Percentiles rank a stretch among this genome's conserved stretches.
phyloP scores from a whole-genome alignment of 2,113 vertebrate genomes.

The Panthera tigris region DNA sequence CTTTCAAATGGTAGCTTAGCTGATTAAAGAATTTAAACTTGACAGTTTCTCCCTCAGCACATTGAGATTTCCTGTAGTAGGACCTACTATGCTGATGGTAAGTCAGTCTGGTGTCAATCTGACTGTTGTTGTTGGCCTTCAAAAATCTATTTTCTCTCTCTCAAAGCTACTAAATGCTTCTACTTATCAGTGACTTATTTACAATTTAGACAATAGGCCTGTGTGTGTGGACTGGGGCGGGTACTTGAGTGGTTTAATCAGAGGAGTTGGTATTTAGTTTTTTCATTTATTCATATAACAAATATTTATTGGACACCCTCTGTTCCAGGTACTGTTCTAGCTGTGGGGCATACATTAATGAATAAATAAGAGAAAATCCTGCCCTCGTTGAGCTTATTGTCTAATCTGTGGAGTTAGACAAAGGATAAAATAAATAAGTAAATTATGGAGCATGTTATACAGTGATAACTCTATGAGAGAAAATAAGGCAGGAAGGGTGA shows the following conservation, averaged over 20 bases:
- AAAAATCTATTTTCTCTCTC: background rate
- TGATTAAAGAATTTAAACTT: conserved; percentile 18
- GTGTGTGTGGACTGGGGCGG: background rate
- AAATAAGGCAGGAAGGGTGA: background rate
- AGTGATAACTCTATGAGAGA: background rate
- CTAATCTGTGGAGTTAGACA: background rate
- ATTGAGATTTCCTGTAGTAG: background rate
- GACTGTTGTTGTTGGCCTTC: background rate
- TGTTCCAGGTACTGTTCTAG: background rate
- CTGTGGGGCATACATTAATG: background rate
- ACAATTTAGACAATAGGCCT: background rate
- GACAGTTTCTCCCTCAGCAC: background rate
- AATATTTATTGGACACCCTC: background rate
- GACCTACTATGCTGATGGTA: background rate
- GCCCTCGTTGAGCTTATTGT: background rate
- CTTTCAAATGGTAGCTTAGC: background rate
- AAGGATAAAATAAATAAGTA: background rate
- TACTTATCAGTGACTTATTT: background rate
- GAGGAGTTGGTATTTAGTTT: background rate
- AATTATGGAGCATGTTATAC: background rate
- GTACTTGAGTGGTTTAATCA: background rate
- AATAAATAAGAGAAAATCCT: background rate
- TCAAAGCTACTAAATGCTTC: background rate
- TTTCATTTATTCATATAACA: background rate
- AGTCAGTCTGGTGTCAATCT: background rate